Conservation (phyloP, 2,888 invertebrate species). For the Chaitophorus viminalis region DNA sequence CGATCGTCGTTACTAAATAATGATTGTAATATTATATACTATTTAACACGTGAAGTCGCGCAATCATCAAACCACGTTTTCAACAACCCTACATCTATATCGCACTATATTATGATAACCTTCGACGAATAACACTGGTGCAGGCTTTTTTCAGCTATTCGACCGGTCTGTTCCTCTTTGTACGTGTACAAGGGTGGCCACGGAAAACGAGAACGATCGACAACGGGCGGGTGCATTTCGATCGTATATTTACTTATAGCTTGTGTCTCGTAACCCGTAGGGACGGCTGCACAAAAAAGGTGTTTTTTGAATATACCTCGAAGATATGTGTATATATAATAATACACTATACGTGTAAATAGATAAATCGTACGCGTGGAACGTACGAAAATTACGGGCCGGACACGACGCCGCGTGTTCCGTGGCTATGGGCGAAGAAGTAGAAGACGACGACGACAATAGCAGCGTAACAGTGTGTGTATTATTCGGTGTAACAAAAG, state of each 20-base stretch:
- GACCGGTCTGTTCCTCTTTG: not conserved
- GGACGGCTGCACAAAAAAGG: not conserved
- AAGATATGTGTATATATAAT: too few species aligned
- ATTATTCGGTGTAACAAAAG: constrained; percentile 54
- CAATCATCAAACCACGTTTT: not conserved
- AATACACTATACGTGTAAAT: too few species aligned
- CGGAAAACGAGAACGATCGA: not conserved
- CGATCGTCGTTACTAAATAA: not conserved
- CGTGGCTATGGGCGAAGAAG: constrained; percentile 14
- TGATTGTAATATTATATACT: not conserved
- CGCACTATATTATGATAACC: too few species aligned
- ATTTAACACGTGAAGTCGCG: not conserved
- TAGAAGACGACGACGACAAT: constrained; percentile 1
- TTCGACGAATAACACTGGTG: too few species aligned
- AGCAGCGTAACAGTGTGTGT: constrained; percentile 19
- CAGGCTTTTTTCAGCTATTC: not conserved
- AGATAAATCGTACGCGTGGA: not conserved
- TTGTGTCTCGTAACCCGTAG: not conserved
- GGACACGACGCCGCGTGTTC: not conserved
- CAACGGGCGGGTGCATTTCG: not conserved
- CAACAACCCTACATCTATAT: too few species aligned
- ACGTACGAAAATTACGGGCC: constrained; percentile 39
- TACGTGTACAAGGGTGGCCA: not conserved
- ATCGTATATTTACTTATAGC: not conserved
- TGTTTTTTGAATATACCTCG: not conserved